Base-by-base conservation (phyloP, 1,140 invertebrate species). In the Choristoneura fumiferana region DNA sequence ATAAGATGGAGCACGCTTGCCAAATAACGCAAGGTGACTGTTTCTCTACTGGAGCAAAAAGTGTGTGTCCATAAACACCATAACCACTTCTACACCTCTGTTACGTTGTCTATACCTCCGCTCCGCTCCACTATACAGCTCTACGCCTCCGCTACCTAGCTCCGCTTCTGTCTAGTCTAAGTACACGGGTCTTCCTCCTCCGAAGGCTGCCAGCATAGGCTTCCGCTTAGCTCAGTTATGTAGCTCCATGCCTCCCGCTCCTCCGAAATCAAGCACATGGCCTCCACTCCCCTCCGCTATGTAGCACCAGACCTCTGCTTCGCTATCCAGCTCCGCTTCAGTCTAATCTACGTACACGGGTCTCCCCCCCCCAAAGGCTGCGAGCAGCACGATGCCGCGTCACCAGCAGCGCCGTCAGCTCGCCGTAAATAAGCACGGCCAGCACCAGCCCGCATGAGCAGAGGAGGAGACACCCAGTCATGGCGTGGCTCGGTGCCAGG, bases 401-500 rank as follows among this genome's bases (percentile, higher is more conserved):
- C 8, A 94, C 92, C 66, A 94, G 77, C 59, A 94, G 87, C 1
- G 92, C 91, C 0, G 94, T 94, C 61, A 95, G 91, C 65, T 92
- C 91, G 29, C 94, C 94, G 82, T 95, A 95, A 2, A 94, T 85
- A 5, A 94, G 89, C n/a, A 94, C 93, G n/a, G 94, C 92, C 4
- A 91, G 73, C 1, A 94, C 93, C 67, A 94, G 73, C 0, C 79
- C 86, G 5, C 71, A 74, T 0, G 87, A 81, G 12, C 76, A 75
- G 0, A 65, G 13, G 1, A 69, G 76, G n/a, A 81, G 57, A 0
- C 75, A 5, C 82, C 78, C 0, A 74, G 49, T 1, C 62, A 6
- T 5, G 60, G 58, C 1, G 80, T 80, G 14, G 83, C 76, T 57
- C 87, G 87, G 8, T 84, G 75, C 80, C 86, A 89, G 33, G 33